These are phyloP conservation scores for Diacarnus erythraeanus DNA, from an alignment of 37 sponge, comb jelly and placozoan species.

Conservation along the genomic window DNA sequence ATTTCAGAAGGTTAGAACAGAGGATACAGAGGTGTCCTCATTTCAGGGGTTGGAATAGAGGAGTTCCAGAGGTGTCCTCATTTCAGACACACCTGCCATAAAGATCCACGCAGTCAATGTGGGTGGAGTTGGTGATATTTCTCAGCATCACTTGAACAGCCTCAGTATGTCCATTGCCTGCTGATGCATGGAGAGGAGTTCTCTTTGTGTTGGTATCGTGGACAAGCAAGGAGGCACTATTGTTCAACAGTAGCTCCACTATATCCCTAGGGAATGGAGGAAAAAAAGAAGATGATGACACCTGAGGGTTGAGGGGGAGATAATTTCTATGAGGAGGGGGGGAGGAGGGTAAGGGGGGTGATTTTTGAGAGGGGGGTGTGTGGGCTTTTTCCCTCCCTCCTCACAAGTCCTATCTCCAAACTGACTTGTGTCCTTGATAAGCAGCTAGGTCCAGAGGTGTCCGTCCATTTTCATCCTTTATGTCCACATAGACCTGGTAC, in stretches of 20 bases:
- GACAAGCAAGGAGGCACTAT: constrained; percentile 58
- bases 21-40: background rate
- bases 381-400: too few relatives aligned
- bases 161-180: constrained; percentile 78
- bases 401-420: background rate
- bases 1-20: too few relatives aligned
- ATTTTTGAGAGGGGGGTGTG: background rate
- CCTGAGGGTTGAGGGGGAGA: background rate
- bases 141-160: constrained; percentile 56
- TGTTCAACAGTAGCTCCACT: constrained; percentile 60
- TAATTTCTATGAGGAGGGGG: background rate
- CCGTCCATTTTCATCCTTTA: constrained; percentile 80
- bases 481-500: constrained; percentile 51
- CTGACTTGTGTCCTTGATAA: constrained; percentile 80
- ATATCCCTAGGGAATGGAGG: constrained; percentile 49
- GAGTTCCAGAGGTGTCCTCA: too few relatives aligned
- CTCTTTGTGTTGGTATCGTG: constrained; percentile 68
- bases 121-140: constrained; percentile 46
- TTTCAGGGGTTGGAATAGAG: too few relatives aligned
- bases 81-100: constrained; percentile 40
- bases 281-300: background rate
- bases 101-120: constrained; percentile 64
- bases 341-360: background rate
- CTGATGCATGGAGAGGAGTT: constrained; percentile 85
- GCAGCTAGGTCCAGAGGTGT: constrained; percentile 88